Evolutionary conservation across 2,888 invertebrate species (phyloP).

Genomic region (Folsomia candida): DNA sequence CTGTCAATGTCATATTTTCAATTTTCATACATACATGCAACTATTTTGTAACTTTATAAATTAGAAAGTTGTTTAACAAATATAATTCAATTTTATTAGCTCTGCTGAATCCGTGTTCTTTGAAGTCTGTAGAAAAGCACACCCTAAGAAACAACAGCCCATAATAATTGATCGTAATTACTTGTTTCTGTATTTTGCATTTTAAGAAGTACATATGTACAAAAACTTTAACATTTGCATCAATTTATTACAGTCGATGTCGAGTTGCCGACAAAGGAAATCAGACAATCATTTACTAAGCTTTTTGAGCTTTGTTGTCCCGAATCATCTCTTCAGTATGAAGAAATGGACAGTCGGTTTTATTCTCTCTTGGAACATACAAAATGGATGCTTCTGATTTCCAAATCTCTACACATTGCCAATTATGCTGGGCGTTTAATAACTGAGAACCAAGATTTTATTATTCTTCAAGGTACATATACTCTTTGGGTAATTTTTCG

Average conservation of each 20-base stretch:
- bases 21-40: no score
- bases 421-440: conserved; percentile 69
- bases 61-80: no score
- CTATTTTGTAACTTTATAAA: no score
- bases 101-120: conserved; percentile 69
- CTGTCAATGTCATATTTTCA: background rate
- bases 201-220: no score
- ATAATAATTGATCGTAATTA: conserved; percentile 66
- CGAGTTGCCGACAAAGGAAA: conserved; percentile 58
- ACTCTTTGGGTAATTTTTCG: conserved; percentile 8
- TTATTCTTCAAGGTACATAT: conserved; percentile 79
- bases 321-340: conserved; percentile 48
- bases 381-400: conserved; percentile 81
- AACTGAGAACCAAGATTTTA: conserved; percentile 61
- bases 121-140: conserved; percentile 68
- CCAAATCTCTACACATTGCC: conserved; percentile 71
- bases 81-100: conserved; percentile 52
- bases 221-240: no score
- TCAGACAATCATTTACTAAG: conserved; percentile 36
- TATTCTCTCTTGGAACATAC: conserved; percentile 73
- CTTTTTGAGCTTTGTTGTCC: conserved; percentile 45
- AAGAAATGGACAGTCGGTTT: conserved; percentile 69
- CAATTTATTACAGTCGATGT: no score
- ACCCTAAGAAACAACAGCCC: conserved; percentile 64
- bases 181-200: no score